These are phyloP conservation scores for Trissolcus basalis DNA, from an alignment of 1,140 invertebrate genomes.

Conservation along the genomic window DNA sequence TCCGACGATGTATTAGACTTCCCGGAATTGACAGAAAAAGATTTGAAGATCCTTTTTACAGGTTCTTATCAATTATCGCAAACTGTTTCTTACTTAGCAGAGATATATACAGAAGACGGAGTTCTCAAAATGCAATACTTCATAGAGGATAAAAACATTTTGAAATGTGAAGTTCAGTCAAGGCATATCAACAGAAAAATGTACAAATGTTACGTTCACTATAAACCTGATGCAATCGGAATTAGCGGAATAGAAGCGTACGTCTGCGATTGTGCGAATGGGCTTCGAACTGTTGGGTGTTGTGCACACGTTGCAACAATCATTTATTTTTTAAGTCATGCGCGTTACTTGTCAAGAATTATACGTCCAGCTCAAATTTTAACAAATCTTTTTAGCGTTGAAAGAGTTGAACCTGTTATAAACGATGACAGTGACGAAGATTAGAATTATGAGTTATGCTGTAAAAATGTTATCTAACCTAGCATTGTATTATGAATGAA, in stretches of 20 bases:
- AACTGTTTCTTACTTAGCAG: slow-evolving; percentile 1
- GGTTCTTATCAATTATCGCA: slow-evolving; percentile 4
- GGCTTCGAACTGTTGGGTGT: neutral
- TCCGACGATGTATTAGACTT: neutral
- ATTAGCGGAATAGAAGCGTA: neutral
- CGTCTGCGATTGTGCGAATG: slow-evolving; percentile 1
- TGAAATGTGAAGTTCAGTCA: slow-evolving; percentile 8
- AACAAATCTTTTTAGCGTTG: slow-evolving; percentile 9
- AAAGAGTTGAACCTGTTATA: slow-evolving; percentile 13
- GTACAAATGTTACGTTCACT: slow-evolving; percentile 7
- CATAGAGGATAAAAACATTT: neutral
- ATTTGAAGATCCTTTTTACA: slow-evolving; percentile 1
- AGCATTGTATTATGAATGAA: too few relatives aligned
- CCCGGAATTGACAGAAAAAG: slow-evolving; percentile 3
- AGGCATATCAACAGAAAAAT: slow-evolving; percentile 4
- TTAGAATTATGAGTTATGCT: slow-evolving; percentile 2
- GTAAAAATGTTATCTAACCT: too few relatives aligned
- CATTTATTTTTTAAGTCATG: slow-evolving; percentile 1
- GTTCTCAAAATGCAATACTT: neutral
- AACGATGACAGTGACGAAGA: slow-evolving; percentile 18
- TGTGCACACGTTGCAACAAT: neutral
- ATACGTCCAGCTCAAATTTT: slow-evolving; percentile 16
- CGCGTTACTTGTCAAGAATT: neutral
- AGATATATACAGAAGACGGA: neutral
- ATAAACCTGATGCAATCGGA: slow-evolving; percentile 1